Evolutionary conservation across 53 echinoderm and acorn worm genomes (phyloP), one percentile per base, ranked within the genome.

Genomic region (Arbacia lixula): DNA sequence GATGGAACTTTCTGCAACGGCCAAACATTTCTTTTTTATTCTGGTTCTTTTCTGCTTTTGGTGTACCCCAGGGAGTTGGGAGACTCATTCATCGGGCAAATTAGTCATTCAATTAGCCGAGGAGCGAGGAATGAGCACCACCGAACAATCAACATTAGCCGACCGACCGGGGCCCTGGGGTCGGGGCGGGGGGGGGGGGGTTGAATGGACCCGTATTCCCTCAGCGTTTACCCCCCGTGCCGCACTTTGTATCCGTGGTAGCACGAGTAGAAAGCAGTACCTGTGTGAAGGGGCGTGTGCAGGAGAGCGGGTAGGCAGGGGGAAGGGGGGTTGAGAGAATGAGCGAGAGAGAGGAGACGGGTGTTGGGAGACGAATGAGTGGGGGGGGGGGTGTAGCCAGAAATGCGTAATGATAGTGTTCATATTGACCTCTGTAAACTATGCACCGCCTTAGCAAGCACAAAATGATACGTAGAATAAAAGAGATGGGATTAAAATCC

Each of bases 21-120:
- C n/a, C n/a, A n/a, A n/a, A n/a, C n/a, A n/a, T n/a, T n/a, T n/a
- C n/a, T n/a, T n/a, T n/a, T n/a, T n/a, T n/a, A n/a, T n/a, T n/a
- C n/a, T n/a, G n/a, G n/a, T n/a, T n/a, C n/a, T n/a, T n/a, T n/a
- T n/a, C n/a, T n/a, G n/a, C n/a, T n/a, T n/a, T n/a, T n/a, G n/a
- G n/a, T n/a, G n/a, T n/a, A n/a, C 5, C 67, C 1, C 21, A 29
- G 72, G 72, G 46, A 30, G 22, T 39, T 46, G 72, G 41, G 46
- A 29, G 5, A 6, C 72, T 40, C 42, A 72, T 72, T 72, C 49
- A 72, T 72, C 28, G 42, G 30, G 72, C 72, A 72, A 72, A 72
- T 72, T 72, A 72, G 72, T 72, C 72, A 72, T 72, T 72, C 72
- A 72, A 72, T 72, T 72, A 72, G 72, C 72, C 42, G 26, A 49